These are phyloP conservation scores for Gambusia affinis DNA, from an alignment of 2,113 vertebrate genomes.

Conservation along the genomic window DNA sequence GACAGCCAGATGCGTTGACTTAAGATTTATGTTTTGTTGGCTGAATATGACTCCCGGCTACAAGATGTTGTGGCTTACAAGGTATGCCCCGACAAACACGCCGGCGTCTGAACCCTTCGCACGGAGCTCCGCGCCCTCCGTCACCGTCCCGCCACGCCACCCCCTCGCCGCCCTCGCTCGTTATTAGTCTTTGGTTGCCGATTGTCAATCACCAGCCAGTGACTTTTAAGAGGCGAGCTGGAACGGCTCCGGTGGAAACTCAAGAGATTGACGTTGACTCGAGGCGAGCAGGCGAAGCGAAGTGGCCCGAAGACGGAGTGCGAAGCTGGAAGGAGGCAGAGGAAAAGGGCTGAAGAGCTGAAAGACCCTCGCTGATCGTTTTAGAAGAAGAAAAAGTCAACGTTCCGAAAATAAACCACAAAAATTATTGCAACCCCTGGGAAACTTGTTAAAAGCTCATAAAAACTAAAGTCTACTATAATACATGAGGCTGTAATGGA, in stretches of 20 bases:
- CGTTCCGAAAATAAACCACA: conserved; percentile 82
- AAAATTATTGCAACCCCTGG: conserved; percentile 83
- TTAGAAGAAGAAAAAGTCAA: conserved; percentile 82
- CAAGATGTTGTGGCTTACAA: conserved; percentile 59
- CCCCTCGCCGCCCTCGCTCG: conserved; percentile 10
- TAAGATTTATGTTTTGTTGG: conserved; percentile 53
- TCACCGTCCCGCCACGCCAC: conserved; percentile 22
- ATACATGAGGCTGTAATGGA: conserved; percentile 75
- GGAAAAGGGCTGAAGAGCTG: conserved; percentile 32
- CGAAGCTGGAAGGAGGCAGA: conserved; percentile 55
- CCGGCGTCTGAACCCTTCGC: conserved; percentile 13
- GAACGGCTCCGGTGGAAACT: conserved; percentile 57
- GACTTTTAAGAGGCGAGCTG: conserved; percentile 40
- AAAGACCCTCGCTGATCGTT: conserved; percentile 63
- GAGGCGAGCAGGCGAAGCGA: conserved; percentile 35
- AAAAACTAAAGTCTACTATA: conserved; percentile 84
- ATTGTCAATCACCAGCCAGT: conserved; percentile 59
- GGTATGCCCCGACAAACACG: conserved; percentile 40
- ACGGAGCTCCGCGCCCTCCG: conserved; percentile 1
- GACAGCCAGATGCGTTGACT: conserved; percentile 61
- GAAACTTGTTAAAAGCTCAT: conserved; percentile 87
- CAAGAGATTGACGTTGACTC: conserved; percentile 59
- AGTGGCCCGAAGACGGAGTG: conserved; percentile 58
- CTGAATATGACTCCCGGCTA: conserved; percentile 66
- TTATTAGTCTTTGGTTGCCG: conserved; percentile 38